Conservation (phyloP, 2,113 vertebrate genomes). For the Petrocephalus microphthalmus region DNA sequence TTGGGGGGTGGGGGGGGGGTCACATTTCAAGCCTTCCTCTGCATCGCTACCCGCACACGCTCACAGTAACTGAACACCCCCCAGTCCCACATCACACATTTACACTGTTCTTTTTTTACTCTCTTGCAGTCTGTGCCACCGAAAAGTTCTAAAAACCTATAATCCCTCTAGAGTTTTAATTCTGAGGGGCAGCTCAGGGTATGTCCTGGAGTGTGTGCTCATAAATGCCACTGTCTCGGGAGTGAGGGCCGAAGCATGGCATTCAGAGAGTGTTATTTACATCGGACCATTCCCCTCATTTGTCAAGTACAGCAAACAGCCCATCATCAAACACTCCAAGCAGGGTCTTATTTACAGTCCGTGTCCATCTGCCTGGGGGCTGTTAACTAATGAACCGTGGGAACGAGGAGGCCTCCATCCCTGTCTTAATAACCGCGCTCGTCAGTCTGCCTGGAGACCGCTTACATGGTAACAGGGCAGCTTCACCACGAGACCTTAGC, state of each 20-base stretch:
- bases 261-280: background rate
- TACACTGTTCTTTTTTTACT: background rate
- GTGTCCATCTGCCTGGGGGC: background rate
- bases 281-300: background rate
- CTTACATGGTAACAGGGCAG: background rate
- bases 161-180: background rate
- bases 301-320: slow-evolving; percentile 1
- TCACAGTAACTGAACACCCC: too few species aligned
- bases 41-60: background rate
- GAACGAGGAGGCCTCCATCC: background rate
- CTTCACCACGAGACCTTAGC: background rate
- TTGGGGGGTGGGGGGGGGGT: background rate
- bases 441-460: background rate
- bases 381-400: background rate
- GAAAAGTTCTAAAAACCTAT: background rate
- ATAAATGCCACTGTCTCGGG: background rate
- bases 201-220: background rate
- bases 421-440: background rate
- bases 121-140: background rate
- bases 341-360: background rate
- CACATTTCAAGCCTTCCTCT: background rate
- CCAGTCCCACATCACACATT: background rate
- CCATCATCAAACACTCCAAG: background rate
- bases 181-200: background rate
- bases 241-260: background rate